A percentile compares a stretch with the other conserved stretches of the same genome.
Evolutionary conservation across 2,113 vertebrate species (phyloP).

Genomic region (Bostrychus sinensis): DNA sequence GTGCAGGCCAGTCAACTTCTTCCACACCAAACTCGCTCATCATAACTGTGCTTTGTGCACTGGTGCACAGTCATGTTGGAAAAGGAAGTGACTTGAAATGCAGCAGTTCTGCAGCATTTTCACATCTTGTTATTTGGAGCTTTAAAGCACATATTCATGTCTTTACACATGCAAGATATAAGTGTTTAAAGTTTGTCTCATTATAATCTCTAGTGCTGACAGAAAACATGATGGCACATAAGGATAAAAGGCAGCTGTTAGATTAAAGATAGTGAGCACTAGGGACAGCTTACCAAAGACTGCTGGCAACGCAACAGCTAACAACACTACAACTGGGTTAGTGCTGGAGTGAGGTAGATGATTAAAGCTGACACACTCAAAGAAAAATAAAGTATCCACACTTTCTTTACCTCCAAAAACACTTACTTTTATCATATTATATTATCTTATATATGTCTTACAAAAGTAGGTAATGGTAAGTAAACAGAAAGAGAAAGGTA

Average conservation of each 20-base stretch:
- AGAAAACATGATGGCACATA: constrained; percentile 8
- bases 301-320: constrained; percentile 13
- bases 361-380: constrained; percentile 37
- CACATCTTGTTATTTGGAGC: not conserved
- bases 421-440: constrained; percentile 20
- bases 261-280: constrained; percentile 27
- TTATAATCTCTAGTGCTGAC: constrained; percentile 3
- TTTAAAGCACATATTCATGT: not conserved
- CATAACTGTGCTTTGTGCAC: too few relatives aligned
- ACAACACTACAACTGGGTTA: not conserved
- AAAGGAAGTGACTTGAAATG: too few relatives aligned
- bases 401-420: constrained; percentile 13
- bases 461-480: too few relatives aligned
- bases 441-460: too few relatives aligned
- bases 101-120: too few relatives aligned
- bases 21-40: too few relatives aligned
- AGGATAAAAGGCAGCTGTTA: constrained; percentile 28
- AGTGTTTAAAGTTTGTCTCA: constrained; percentile 9
- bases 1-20: too few relatives aligned
- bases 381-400: constrained; percentile 11
- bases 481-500: too few relatives aligned
- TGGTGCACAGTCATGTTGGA: too few relatives aligned
- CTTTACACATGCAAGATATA: not conserved
- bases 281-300: constrained; percentile 17
- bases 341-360: constrained; percentile 12